Base-by-base conservation (phyloP, 2,113 vertebrate species). In the Strigops habroptila region DNA sequence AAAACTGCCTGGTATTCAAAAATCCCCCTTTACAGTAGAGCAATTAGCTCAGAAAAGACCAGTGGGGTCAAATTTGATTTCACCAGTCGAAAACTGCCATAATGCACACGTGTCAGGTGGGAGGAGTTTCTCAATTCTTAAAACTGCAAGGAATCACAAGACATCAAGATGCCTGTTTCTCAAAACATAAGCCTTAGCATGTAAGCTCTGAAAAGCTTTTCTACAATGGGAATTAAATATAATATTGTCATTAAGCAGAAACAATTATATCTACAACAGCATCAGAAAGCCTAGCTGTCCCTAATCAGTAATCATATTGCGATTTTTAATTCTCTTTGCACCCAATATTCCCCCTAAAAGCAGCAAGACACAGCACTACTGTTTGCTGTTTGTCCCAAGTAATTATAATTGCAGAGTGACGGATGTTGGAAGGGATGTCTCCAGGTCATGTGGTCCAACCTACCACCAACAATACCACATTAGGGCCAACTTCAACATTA, bases 51-150 rank as follows among this genome's bases (percentile, higher is more conserved):
- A 73, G 33, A 90, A 73, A 30, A 33, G 1, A 87, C 8, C 5
- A 41, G 12, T 43, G 16, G 11, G 7, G 8, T 21, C 4, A 17
- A 70, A 14, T 59, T 49, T 75, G 13, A 65, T 23, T 48, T 73
- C n/a, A 80, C 3, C 11, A 51, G 11, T 27, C 21, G 83, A 62
- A 65, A 87, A 75, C 8, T 8, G 5, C 12, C 69, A 12, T 10
- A 74, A 81, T 3, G 9, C 14, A 67, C 2, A 3, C 8, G 33
- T 14, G 70, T 7, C 5, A 67, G 16, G 52, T 0, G 9, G 18
- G 30, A 69, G 4, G 31, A 30, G 14, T 44, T 84, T 84, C 4
- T 3, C 44, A 84, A 35, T 11, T 51, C 53, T 78, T 52, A 30
- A 23, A 67, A 78, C 14, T 49, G 5, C 18, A 87, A 57, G 33